Evolutionary conservation across 2,888 invertebrate genomes (phyloP).

Genomic region (Pollenia griseotomentosa): DNA sequence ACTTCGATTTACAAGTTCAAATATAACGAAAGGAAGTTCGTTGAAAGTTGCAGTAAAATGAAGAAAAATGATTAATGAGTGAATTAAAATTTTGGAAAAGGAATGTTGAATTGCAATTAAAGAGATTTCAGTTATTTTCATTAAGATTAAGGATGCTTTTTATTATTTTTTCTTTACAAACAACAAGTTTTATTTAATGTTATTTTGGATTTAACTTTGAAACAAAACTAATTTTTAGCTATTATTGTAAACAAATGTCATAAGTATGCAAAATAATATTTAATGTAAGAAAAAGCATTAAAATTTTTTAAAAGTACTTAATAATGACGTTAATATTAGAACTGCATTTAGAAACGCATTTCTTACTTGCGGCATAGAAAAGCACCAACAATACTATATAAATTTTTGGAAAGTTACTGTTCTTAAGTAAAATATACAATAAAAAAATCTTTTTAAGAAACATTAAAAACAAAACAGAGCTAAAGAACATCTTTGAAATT

Average conservation of each 20-base stretch:
- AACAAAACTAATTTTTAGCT: too few species aligned
- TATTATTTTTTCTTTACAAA: too few species aligned
- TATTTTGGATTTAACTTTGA: too few species aligned
- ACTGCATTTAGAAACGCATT: slow-evolving; percentile 13
- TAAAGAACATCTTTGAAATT: slow-evolving; percentile 15
- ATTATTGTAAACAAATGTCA: neutral
- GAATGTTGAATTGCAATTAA: neutral
- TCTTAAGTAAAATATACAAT: slow-evolving; percentile 40
- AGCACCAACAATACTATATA: slow-evolving; percentile 20
- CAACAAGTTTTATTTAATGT: too few species aligned
- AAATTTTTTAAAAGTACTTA: neutral
- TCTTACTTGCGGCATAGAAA: slow-evolving; percentile 11
- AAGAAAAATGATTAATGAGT: slow-evolving; percentile 45
- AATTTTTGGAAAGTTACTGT: slow-evolving; percentile 23
- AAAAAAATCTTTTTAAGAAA: slow-evolving; percentile 3
- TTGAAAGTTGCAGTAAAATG: neutral
- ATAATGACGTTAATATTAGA: slow-evolving; percentile 36
- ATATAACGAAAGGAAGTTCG: too few species aligned
- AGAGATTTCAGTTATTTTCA: neutral
- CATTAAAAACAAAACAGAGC: neutral
- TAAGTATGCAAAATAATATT: neutral
- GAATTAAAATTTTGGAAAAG: neutral
- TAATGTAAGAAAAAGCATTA: too few species aligned
- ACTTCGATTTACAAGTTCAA: slow-evolving; percentile 10
- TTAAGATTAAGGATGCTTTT: too few species aligned